Evolutionary conservation across 2,888 invertebrate species (phyloP).

Genomic region (Lepidonotus clava): DNA sequence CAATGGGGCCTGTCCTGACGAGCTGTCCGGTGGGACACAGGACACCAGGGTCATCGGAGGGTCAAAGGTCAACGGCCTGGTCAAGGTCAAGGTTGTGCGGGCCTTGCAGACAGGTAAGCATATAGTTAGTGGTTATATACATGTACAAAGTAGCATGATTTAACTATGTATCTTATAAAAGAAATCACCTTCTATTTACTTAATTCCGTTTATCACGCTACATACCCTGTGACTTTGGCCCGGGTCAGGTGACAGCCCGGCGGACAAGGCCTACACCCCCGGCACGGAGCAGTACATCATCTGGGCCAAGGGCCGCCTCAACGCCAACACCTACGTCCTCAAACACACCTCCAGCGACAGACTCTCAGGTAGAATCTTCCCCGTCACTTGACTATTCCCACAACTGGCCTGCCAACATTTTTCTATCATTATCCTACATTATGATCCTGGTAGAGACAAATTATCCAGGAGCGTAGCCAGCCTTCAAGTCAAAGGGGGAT

Average conservation of each 20-base stretch:
- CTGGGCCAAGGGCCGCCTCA: slow-evolving; percentile 92
- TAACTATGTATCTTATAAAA: neutral
- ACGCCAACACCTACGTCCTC: slow-evolving; percentile 83
- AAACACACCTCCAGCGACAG: slow-evolving; percentile 52
- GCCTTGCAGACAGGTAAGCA: slow-evolving; percentile 13
- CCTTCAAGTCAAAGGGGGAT: no score
- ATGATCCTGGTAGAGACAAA: no score
- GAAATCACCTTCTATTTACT: neutral
- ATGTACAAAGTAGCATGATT: neutral
- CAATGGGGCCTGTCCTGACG: slow-evolving; percentile 50
- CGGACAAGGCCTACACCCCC: slow-evolving; percentile 18
- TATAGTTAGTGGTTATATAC: neutral
- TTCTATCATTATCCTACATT: no score
- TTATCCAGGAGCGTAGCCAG: no score
- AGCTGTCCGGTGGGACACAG: neutral
- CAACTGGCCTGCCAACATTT: no score
- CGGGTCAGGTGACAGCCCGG: neutral
- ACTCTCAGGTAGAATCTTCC: neutral
- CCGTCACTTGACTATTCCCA: no score
- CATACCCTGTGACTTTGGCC: neutral
- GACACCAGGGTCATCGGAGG: slow-evolving; percentile 37
- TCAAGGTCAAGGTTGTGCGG: slow-evolving; percentile 6
- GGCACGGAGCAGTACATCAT: slow-evolving; percentile 83
- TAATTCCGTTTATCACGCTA: neutral
- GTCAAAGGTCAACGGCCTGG: slow-evolving; percentile 4